phyloP scores from a whole-genome alignment of 2,797 vertebrate genomes.

The Cetoscarus ocellatus region DNA sequence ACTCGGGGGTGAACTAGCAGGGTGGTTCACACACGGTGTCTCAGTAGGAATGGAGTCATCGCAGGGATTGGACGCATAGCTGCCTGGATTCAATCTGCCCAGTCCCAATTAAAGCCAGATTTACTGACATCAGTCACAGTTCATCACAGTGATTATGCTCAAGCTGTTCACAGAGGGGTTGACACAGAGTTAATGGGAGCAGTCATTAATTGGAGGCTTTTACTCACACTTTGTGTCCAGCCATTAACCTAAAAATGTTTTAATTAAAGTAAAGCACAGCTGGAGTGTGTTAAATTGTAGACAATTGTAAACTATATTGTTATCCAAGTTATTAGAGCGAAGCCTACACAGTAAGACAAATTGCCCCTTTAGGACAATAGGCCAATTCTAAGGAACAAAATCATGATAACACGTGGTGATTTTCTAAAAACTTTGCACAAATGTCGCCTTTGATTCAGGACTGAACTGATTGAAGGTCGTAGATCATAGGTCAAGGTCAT shows the following conservation, averaged over 20 bases:
- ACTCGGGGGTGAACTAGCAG: constrained; percentile 36
- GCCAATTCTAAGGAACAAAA: too few relatives aligned
- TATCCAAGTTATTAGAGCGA: too few relatives aligned
- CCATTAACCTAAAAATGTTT: constrained; percentile 32
- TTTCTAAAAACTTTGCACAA: too few relatives aligned
- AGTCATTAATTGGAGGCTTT: constrained; percentile 73
- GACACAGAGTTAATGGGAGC: constrained; percentile 85
- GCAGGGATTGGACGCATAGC: constrained; percentile 51
- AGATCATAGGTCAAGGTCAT: too few relatives aligned
- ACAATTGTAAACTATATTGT: too few relatives aligned
- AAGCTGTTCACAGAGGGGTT: constrained; percentile 87
- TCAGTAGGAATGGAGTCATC: constrained; percentile 39
- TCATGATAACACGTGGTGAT: too few relatives aligned
- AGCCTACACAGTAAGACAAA: too few relatives aligned
- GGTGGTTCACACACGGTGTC: constrained; percentile 35
- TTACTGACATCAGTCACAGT: constrained; percentile 89
- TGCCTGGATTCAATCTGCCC: constrained; percentile 84
- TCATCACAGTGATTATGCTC: constrained; percentile 87
- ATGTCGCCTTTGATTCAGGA: too few relatives aligned
- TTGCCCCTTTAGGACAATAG: too few relatives aligned
- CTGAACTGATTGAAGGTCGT: too few relatives aligned
- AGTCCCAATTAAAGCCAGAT: constrained; percentile 89
- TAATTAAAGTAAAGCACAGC: constrained; percentile 2
- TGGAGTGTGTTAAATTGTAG: too few relatives aligned
- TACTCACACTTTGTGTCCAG: constrained; percentile 44